Percentiles rank a stretch among this genome's conserved stretches.
These are phyloP conservation scores for Sapayoa aenigma DNA, from an alignment of 2,113 vertebrate genomes.

Conservation along the genomic window DNA sequence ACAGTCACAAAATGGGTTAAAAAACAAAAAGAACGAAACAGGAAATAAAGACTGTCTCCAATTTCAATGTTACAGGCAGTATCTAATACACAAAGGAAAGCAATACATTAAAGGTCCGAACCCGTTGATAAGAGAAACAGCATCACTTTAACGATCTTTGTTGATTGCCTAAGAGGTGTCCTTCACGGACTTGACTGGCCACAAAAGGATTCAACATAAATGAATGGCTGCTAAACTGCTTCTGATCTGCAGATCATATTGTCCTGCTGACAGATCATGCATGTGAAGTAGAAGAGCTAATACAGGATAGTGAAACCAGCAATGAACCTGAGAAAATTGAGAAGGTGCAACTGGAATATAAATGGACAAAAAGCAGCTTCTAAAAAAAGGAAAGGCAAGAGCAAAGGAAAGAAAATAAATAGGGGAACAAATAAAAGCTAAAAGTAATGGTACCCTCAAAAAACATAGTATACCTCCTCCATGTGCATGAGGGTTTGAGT, in stretches of 20 bases:
- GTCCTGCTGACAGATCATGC: slow-evolving; percentile 26
- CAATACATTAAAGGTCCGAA: background rate
- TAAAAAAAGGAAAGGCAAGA: background rate
- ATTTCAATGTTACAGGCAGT: slow-evolving; percentile 38
- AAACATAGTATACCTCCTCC: background rate
- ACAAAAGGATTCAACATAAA: slow-evolving; percentile 25
- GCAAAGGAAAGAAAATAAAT: background rate
- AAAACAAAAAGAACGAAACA: background rate
- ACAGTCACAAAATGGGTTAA: background rate
- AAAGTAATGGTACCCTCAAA: background rate
- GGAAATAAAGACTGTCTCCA: background rate
- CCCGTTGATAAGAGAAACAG: background rate
- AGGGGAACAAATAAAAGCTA: background rate
- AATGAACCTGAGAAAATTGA: slow-evolving; percentile 37
- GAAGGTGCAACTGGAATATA: background rate
- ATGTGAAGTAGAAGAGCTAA: slow-evolving; percentile 31
- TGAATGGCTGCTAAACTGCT: slow-evolving; percentile 15
- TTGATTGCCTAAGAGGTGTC: background rate
- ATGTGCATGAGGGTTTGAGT: background rate
- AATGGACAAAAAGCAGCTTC: slow-evolving; percentile 12
- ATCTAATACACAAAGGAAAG: background rate
- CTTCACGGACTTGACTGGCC: slow-evolving; percentile 35
- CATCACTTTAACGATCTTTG: background rate
- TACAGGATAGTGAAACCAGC: background rate
- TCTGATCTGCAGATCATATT: slow-evolving; percentile 37